Conservation (phyloP, 2,888 invertebrate genomes). For the Eurois occulta region DNA sequence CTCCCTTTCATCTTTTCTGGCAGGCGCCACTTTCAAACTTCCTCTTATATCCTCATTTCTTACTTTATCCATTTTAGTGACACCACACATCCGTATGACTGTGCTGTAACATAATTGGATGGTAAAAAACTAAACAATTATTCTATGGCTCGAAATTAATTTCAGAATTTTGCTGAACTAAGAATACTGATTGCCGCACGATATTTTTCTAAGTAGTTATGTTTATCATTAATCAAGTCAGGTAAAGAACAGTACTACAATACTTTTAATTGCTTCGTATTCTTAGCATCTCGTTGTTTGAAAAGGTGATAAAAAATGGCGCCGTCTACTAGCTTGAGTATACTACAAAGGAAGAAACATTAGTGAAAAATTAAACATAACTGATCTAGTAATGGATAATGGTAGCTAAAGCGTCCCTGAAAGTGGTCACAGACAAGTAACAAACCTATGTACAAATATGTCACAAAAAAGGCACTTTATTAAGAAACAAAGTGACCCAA, state of each 20-base stretch:
- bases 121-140: not conserved
- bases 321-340: not conserved
- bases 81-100: no score
- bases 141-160: not conserved
- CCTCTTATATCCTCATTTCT: no score
- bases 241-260: not conserved
- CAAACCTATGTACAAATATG: not conserved
- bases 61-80: no score
- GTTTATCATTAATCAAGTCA: not conserved
- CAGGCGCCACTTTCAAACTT: no score
- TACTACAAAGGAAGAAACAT: no score
- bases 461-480: constrained; percentile 7
- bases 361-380: not conserved
- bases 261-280: not conserved
- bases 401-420: not conserved
- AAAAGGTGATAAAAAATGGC: not conserved
- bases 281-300: not conserved
- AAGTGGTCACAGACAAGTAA: not conserved
- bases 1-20: no score
- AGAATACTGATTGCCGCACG: not conserved
- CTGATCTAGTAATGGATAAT: not conserved
- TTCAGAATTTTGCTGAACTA: not conserved
- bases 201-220: not conserved
- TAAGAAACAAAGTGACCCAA: constrained; percentile 21
- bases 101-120: not conserved